Percentiles rank a stretch among this genome's conserved stretches.
Evolutionary conservation across 2,797 vertebrate genomes (phyloP).

Genomic region (Catostomus latipinnis): DNA sequence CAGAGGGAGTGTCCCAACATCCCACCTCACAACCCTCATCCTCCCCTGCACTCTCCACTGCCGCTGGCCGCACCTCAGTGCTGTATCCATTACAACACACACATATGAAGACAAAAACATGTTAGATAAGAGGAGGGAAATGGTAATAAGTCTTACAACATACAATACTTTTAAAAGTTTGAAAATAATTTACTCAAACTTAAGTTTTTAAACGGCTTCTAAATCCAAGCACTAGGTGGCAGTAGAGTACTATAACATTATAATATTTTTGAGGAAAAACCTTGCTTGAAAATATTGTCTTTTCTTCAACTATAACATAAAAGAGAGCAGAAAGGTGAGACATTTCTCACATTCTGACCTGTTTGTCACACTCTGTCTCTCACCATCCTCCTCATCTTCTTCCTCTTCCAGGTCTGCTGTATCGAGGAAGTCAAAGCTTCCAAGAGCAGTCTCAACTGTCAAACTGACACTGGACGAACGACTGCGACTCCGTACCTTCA

Average conservation of each 20-base stretch:
- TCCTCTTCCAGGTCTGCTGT: slow-evolving; percentile 86
- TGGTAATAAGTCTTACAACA: not conserved
- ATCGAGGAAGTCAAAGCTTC: slow-evolving; percentile 96
- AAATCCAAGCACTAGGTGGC: slow-evolving; percentile 61
- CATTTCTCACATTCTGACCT: slow-evolving; percentile 66
- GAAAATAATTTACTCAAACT: too few species aligned
- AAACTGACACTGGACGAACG: slow-evolving; percentile 91
- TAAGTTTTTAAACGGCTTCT: not conserved
- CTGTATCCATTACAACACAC: slow-evolving; percentile 42
- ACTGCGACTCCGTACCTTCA: slow-evolving; percentile 84
- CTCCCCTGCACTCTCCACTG: slow-evolving; percentile 54
- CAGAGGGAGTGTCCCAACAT: slow-evolving; percentile 71
- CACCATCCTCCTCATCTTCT: slow-evolving; percentile 57
- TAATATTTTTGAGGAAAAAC: not conserved
- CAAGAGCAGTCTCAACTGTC: slow-evolving; percentile 90
- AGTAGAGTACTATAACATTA: slow-evolving; percentile 19
- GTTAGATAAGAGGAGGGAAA: not conserved
- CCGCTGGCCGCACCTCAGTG: slow-evolving; percentile 55
- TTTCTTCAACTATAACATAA: not conserved
- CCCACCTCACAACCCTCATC: slow-evolving; percentile 64
- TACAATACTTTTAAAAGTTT: not conserved
- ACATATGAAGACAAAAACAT: not conserved
- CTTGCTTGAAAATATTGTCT: not conserved
- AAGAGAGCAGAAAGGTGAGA: not conserved
- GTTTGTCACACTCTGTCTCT: slow-evolving; percentile 57